Evolutionary conservation across 2,797 vertebrate species (phyloP), one percentile per base, ranked within the genome.

Genomic region (Dendrocincla tyrannina): DNA sequence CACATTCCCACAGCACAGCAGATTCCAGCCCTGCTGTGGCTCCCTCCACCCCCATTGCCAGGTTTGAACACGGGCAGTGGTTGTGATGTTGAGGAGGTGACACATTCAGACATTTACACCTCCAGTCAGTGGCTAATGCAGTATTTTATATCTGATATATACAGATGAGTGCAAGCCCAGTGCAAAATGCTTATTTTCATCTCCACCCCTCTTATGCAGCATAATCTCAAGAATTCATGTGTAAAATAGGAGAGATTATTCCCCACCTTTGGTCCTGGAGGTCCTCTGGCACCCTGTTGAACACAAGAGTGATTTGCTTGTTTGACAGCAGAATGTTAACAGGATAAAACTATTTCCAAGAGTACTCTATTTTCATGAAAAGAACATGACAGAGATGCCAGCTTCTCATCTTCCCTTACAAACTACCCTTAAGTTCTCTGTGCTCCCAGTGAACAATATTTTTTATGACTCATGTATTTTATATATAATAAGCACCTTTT

Each of bases 221-320:
- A 32, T 25, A n/a, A 75, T 73, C 64, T 84, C 22, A 62, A 49
- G 24, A 80, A 75, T 49, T 44, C 2, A 2, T 13, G 4, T 35
- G 18, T 72, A 77, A 72, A 90, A 47, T 33, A 12, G 41, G 47
- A 74, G 5, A 53, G 39, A 9, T 78, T 64, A 23, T 41, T 37
- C 47, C 97, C 85, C 96, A 99, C 99, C 98, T 98, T 98, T 94
- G 98, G 98, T 77, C 99, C 99, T 70, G 98, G 98, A 52, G 96
- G 96, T 96, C 99, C 99, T 58, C 97, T 98, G 52, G 88, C 83
- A 90, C 99, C 99, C 99, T 99, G 93, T 96, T 67, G 90, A 53
- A 85, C 37, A 47, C 3, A 67, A 73, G 62, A 93, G 19, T 5
- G 42, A 66, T 62, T n/a, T 37, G 39, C 3, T 89, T 62, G 25